These are phyloP conservation scores for Harpagifer antarcticus DNA, from an alignment of 2,797 vertebrate genomes.

Conservation along the genomic window DNA sequence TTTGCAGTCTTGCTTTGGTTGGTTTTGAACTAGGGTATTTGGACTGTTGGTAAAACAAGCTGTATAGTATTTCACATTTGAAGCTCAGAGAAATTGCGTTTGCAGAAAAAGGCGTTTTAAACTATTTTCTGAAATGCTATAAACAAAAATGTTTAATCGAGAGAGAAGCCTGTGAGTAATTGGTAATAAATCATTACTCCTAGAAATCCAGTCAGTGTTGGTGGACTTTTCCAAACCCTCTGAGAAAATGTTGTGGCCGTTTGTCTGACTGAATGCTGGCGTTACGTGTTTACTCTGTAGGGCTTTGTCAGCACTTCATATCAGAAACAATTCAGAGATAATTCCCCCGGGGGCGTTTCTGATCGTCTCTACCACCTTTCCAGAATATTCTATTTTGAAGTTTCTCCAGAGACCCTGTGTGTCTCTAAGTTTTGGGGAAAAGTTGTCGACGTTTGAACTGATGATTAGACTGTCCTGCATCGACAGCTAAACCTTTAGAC, in stretches of 20 bases:
- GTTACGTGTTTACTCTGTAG: background rate
- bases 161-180: background rate
- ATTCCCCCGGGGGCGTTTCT: slow-evolving; percentile 16
- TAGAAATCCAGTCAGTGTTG: background rate
- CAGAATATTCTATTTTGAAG: background rate
- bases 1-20: background rate
- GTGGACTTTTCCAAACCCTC: slow-evolving; percentile 8
- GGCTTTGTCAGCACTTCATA: slow-evolving; percentile 28
- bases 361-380: slow-evolving; percentile 9
- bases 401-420: background rate
- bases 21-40: background rate
- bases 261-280: slow-evolving; percentile 16
- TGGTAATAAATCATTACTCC: background rate
- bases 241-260: background rate
- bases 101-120: background rate
- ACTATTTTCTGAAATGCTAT: background rate
- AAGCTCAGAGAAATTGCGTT: background rate
- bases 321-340: slow-evolving; percentile 14
- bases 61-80: no score
- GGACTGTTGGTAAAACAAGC: background rate
- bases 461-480: slow-evolving; percentile 23
- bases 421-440: slow-evolving; percentile 14
- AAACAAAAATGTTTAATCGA: background rate
- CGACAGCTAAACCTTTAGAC: background rate
- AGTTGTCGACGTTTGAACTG: slow-evolving; percentile 9